phyloP scores from a whole-genome alignment of 1,140 invertebrate genomes.

The Asbolus verrucosus region DNA sequence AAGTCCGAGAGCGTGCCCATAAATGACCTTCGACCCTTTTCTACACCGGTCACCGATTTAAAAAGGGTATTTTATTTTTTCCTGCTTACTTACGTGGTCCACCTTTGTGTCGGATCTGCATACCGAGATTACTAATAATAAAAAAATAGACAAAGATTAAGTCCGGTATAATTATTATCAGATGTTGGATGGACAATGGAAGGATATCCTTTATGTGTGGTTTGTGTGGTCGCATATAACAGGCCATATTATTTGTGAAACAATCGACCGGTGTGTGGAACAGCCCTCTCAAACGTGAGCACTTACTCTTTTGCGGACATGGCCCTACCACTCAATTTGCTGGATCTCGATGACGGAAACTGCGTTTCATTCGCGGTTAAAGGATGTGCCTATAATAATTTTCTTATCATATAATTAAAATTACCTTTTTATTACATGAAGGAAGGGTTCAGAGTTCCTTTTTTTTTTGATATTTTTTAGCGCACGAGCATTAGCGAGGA shows the following conservation, averaged over 20 bases:
- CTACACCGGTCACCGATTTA: slow-evolving; percentile 49
- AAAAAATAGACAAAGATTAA: slow-evolving; percentile 43
- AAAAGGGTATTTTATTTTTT: slow-evolving; percentile 53
- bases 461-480: too few species aligned
- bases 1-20: slow-evolving; percentile 42
- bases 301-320: too few species aligned
- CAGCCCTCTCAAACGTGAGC: too few species aligned
- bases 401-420: too few species aligned
- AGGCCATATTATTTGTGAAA: slow-evolving; percentile 49
- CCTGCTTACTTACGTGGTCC: slow-evolving; percentile 50
- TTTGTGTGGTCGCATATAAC: slow-evolving; percentile 47
- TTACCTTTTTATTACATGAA: too few species aligned
- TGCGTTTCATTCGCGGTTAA: too few species aligned
- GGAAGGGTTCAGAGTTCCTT: too few species aligned
- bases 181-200: slow-evolving; percentile 52
- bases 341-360: too few species aligned
- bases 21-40: slow-evolving; percentile 44
- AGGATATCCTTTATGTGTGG: slow-evolving; percentile 53
- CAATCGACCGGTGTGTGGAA: too few species aligned
- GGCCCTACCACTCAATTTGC: too few species aligned
- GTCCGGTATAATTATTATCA: slow-evolving; percentile 53
- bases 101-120: slow-evolving; percentile 52
- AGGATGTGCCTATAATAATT: too few species aligned
- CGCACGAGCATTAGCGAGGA: too few species aligned
- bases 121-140: slow-evolving; percentile 54